A percentile compares a stretch with the other conserved stretches of the same genome.
Conservation (phyloP, 1,140 invertebrate species). For the Lethrus apterus region DNA sequence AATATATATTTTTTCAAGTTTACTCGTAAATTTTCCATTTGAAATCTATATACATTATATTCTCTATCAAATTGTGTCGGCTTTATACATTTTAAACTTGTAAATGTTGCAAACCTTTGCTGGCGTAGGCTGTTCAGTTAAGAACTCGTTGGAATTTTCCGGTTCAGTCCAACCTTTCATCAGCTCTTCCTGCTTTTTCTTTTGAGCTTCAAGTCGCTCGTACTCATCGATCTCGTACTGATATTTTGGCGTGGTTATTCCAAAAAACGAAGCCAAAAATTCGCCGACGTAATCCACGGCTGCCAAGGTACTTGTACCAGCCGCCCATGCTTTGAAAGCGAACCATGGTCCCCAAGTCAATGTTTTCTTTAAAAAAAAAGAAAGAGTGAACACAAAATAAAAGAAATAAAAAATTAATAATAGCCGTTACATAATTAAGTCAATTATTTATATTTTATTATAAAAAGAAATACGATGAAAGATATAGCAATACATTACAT, state of each 20-base stretch:
- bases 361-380: slow-evolving; percentile 25
- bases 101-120: not conserved
- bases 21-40: too few species aligned
- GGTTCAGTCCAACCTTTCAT: slow-evolving; percentile 34
- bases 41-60: too few species aligned
- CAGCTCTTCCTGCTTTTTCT: slow-evolving; percentile 47
- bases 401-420: too few species aligned
- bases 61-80: too few species aligned
- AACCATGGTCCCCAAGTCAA: slow-evolving; percentile 68
- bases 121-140: slow-evolving; percentile 8
- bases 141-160: not conserved
- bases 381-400: not conserved
- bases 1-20: too few species aligned
- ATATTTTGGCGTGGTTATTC: slow-evolving; percentile 87
- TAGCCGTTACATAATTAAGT: too few species aligned
- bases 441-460: too few species aligned
- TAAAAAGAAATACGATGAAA: too few species aligned
- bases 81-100: too few species aligned
- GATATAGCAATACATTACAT: too few species aligned
- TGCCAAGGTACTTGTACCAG: slow-evolving; percentile 57
- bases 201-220: slow-evolving; percentile 53
- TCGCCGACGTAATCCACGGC: slow-evolving; percentile 81
- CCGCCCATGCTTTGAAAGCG: slow-evolving; percentile 55
- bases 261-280: slow-evolving; percentile 74
- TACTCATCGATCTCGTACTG: slow-evolving; percentile 82